phyloP scores from a whole-genome alignment of 1,140 invertebrate species.

The Scaptomyza montana region DNA sequence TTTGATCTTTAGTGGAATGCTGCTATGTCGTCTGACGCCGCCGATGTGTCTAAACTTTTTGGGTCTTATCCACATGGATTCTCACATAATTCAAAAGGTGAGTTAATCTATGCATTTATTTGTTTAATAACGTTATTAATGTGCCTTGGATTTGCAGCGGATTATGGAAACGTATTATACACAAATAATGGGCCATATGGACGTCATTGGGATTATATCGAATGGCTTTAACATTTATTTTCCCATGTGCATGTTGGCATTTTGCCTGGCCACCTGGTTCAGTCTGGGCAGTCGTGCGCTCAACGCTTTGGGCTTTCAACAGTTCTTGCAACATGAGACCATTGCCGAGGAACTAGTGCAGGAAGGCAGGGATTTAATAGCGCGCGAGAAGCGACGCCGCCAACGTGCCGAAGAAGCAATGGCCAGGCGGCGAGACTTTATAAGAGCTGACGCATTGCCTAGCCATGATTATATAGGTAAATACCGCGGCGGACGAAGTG shows the following conservation, averaged over 20 bases:
- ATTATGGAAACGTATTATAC: slow-evolving; percentile 83
- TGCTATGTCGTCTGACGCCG: slow-evolving; percentile 98
- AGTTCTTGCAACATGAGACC: slow-evolving; percentile 97
- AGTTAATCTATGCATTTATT: slow-evolving; percentile 19
- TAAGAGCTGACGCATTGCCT: slow-evolving; percentile 85
- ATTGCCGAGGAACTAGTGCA: slow-evolving; percentile 96
- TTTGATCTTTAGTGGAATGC: slow-evolving; percentile 98
- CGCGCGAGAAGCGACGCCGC: slow-evolving; percentile 92
- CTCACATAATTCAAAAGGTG: slow-evolving; percentile 93
- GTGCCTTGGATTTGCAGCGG: slow-evolving; percentile 84
- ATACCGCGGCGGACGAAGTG: slow-evolving; percentile 85
- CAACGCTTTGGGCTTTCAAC: slow-evolving; percentile 96
- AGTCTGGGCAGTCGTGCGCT: slow-evolving; percentile 95
- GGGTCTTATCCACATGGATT: slow-evolving; percentile 98
- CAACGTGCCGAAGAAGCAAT: slow-evolving; percentile 92
- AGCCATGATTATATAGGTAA: slow-evolving; percentile 82
- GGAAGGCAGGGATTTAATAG: slow-evolving; percentile 95
- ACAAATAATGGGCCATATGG: slow-evolving; percentile 99
- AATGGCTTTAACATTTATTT: slow-evolving; percentile 99
- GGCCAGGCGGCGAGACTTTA: slow-evolving; percentile 89
- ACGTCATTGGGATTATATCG: slow-evolving; percentile 97
- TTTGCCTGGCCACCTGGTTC: slow-evolving; percentile 98
- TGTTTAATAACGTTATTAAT: slow-evolving; percentile 88
- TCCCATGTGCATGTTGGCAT: slow-evolving; percentile 97
- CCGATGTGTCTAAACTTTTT: slow-evolving; percentile 99